Evolutionary conservation across 2,888 invertebrate species (phyloP), one percentile per base, ranked within the genome.

Genomic region (Brenthis hecate): DNA sequence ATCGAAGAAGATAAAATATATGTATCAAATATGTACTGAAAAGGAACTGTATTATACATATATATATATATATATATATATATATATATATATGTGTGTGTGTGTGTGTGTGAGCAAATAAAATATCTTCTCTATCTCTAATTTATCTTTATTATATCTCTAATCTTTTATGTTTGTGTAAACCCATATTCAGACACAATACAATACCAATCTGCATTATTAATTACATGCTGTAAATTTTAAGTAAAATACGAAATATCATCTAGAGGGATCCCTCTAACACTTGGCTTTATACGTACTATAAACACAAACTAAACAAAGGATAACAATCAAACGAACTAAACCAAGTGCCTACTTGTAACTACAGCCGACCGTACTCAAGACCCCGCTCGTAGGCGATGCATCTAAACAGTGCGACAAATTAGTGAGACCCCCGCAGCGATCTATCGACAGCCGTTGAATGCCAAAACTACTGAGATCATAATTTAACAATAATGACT

Each of bases 301-400:
- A 51, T 23, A 63, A 54, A 63, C 48, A 36, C 47, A 54, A 62
- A 53, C 53, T 43, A 62, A 62, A 66, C 66, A 66, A 66, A 55
- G 66, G 54, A 66, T 60, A 60, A 66, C 66, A 66, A 66, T 66
- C 66, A 60, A 53, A 51, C 43, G 43, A 65, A 54, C 47, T 66
- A 66, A 58, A 65, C 57, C 51, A 66, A 19, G 47, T 60, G 11
- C 36, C 36, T 43, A 54, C 66, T 66, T 66, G 66, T 66, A 50
- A 6, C 60, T 58, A 60, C 60, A 32, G 48, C 66, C 66, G 53
- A 66, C 60, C 66, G 58, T 54, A 60, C 66, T 66, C 54, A 60
- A 66, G 58, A 54, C 58, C 66, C 60, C 53, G n/a, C 36, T 43
- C 36, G 36, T 0, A 43, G 11, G 36, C 36, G 36, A 43, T 43